phyloP scores from a whole-genome alignment of 2,113 vertebrate species.

The Ascaphus truei region DNA sequence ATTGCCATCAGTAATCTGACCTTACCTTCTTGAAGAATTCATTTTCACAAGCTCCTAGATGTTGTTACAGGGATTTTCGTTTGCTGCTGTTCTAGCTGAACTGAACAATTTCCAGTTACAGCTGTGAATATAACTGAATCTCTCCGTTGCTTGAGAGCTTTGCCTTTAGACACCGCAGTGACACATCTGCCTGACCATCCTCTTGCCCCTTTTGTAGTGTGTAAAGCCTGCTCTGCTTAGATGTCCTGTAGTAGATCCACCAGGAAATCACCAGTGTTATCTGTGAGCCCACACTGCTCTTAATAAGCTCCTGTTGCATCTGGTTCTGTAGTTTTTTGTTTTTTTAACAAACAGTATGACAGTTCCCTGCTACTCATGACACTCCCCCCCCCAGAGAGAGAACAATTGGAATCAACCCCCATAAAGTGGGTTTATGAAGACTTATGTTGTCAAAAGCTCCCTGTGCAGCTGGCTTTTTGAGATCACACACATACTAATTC shows the following conservation, averaged over 20 bases:
- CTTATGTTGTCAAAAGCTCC: neutral
- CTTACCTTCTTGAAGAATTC: constrained; percentile 30
- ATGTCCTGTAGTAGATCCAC: neutral
- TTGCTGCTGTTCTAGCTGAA: too few species aligned
- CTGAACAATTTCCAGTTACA: too few species aligned
- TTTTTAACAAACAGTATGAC: neutral
- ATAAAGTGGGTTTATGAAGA: neutral
- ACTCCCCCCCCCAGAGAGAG: neutral
- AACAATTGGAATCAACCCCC: neutral
- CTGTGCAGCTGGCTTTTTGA: neutral
- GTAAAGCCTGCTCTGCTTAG: neutral
- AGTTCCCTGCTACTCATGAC: neutral
- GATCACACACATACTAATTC: neutral
- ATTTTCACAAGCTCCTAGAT: neutral
- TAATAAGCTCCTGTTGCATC: neutral
- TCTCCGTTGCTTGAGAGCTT: neutral
- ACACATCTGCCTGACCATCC: neutral
- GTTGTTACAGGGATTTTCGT: neutral
- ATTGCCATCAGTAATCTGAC: too few species aligned
- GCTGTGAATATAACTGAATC: neutral
- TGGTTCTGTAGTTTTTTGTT: neutral
- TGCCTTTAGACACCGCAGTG: neutral
- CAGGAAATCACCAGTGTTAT: neutral
- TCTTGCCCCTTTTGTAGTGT: neutral
- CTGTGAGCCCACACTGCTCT: neutral